Percentiles rank a stretch among this genome's conserved stretches.
phyloP scores from a whole-genome alignment of 2,797 vertebrate genomes.

The Tachyglossus aculeatus region DNA sequence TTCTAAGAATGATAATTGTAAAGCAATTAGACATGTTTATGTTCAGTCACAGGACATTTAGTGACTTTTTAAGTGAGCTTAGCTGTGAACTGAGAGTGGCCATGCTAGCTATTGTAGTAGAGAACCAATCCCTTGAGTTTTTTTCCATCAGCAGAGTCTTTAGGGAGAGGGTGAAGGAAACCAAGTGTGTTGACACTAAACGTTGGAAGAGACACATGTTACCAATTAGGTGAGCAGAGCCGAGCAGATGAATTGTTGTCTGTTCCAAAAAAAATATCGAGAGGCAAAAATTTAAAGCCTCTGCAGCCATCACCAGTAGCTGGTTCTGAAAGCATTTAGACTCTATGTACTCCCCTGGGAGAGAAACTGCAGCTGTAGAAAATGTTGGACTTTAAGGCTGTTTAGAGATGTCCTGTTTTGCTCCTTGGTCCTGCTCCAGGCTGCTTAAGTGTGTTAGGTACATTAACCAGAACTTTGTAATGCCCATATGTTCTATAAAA shows the following conservation, averaged over 20 bases:
- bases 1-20: not conserved
- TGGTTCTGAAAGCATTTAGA: slow-evolving; percentile 2
- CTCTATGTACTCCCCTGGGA: not conserved
- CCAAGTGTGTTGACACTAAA: not conserved
- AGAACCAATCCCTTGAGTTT: not conserved
- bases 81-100: not conserved
- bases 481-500: not conserved
- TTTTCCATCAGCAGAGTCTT: not conserved
- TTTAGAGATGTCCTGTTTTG: not conserved
- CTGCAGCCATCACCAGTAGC: slow-evolving; percentile 9
- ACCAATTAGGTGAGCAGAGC: slow-evolving; percentile 11
- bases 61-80: not conserved
- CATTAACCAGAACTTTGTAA: not conserved
- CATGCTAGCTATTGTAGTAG: not conserved
- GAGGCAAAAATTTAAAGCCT: slow-evolving; percentile 3
- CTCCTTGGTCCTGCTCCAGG: not conserved
- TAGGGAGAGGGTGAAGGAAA: not conserved
- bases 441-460: not conserved
- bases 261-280: not conserved
- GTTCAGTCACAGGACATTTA: not conserved
- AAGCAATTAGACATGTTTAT: not conserved
- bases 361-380: not conserved
- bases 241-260: not conserved
- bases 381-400: not conserved
- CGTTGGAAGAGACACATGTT: slow-evolving; percentile 2